phyloP scores from a whole-genome alignment of 2,888 invertebrate species.

The Lycia hirtaria region DNA sequence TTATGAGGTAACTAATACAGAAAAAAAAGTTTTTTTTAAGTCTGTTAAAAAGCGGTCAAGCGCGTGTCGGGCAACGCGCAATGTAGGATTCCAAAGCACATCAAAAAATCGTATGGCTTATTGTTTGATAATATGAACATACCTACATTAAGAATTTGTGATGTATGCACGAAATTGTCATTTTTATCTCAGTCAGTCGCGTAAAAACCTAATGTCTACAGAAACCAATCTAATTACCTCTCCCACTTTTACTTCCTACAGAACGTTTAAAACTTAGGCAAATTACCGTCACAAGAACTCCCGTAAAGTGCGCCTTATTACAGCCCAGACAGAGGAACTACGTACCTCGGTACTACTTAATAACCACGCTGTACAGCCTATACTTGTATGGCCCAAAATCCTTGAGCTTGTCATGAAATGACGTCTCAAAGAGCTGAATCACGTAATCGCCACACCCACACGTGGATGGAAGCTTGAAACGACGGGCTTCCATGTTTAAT shows the following conservation, averaged over 20 bases:
- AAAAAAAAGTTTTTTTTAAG: too few relatives aligned
- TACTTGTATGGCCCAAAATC: slow-evolving; percentile 26
- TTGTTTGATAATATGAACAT: too few relatives aligned
- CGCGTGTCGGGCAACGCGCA: too few relatives aligned
- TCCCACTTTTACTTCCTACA: neutral
- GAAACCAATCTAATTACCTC: neutral
- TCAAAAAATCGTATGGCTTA: too few relatives aligned
- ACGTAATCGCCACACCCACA: slow-evolving; percentile 39
- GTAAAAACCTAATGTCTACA: too few relatives aligned
- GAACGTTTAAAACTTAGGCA: neutral
- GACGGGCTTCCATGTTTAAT: slow-evolving; percentile 34
- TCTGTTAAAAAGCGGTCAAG: too few relatives aligned
- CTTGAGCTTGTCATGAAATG: slow-evolving; percentile 23
- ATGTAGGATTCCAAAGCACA: too few relatives aligned
- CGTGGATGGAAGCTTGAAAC: slow-evolving; percentile 23
- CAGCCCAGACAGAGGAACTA: neutral
- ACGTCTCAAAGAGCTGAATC: slow-evolving; percentile 37
- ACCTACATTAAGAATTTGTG: too few relatives aligned
- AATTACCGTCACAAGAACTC: slow-evolving; percentile 2
- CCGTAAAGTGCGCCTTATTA: slow-evolving; percentile 5
- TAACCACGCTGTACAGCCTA: slow-evolving; percentile 8
- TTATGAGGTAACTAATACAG: too few relatives aligned
- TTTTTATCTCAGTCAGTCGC: too few relatives aligned
- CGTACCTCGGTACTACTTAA: neutral
- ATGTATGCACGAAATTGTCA: too few relatives aligned